Evolutionary conservation across 1,140 invertebrate species (phyloP).

Genomic region (Idris sp.): DNA sequence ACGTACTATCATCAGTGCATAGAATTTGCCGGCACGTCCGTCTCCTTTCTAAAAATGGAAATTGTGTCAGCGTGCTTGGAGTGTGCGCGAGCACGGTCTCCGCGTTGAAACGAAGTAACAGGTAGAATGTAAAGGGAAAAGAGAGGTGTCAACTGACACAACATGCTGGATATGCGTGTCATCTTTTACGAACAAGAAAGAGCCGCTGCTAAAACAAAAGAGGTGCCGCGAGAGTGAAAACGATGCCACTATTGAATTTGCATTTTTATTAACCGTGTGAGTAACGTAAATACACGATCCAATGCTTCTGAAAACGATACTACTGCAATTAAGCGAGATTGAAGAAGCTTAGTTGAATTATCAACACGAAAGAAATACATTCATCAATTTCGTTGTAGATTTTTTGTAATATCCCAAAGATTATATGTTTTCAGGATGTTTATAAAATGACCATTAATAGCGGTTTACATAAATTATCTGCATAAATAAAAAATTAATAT

Average conservation of each 20-base stretch:
- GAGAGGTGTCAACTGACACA: constrained; percentile 29
- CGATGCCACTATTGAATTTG: constrained; percentile 66
- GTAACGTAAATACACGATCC: constrained; percentile 35
- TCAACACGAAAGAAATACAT: too few relatives aligned
- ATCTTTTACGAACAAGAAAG: too few relatives aligned
- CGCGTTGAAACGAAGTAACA: constrained; percentile 55
- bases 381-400: too few relatives aligned
- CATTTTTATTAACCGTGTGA: constrained; percentile 72
- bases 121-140: constrained; percentile 43
- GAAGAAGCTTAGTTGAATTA: constrained; percentile 46
- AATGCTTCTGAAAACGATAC: constrained; percentile 11
- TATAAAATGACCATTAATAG: too few relatives aligned
- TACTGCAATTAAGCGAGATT: not conserved
- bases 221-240: constrained; percentile 27
- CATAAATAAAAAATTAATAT: too few relatives aligned
- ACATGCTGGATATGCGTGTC: constrained; percentile 31
- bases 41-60: constrained; percentile 72
- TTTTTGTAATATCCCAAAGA: too few relatives aligned
- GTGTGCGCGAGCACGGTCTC: constrained; percentile 35
- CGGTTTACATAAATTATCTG: too few relatives aligned
- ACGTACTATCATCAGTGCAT: constrained; percentile 43
- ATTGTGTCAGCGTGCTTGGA: constrained; percentile 65
- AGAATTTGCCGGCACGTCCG: constrained; percentile 53
- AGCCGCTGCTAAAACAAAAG: too few relatives aligned
- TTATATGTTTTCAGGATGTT: too few relatives aligned